Percentiles rank a stretch among this genome's conserved stretches.
These are phyloP conservation scores for Zoanthus solanderi DNA, from an alignment of 92 coral and sea anemone genomes.

Conservation along the genomic window DNA sequence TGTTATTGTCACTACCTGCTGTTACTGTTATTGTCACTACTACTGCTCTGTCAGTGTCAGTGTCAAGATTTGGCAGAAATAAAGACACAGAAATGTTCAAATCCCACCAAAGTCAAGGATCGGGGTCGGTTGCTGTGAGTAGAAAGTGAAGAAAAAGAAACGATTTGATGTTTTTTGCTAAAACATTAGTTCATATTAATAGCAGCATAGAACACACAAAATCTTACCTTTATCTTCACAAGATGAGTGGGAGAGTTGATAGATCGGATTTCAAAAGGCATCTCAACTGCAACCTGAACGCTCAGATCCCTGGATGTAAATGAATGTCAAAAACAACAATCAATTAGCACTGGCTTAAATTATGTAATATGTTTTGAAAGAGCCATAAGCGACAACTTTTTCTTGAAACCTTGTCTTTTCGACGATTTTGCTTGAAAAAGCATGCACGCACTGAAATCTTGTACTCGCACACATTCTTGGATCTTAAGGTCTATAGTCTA, in stretches of 20 bases:
- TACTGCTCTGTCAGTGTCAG: too few relatives aligned
- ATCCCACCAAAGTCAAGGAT: neutral
- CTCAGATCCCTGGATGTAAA: constrained; percentile 61
- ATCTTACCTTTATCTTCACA: constrained; percentile 77
- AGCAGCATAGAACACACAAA: neutral
- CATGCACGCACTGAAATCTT: too few relatives aligned
- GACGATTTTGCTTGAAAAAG: neutral
- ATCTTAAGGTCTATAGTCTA: too few relatives aligned
- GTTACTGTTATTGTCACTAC: neutral
- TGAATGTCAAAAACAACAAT: neutral
- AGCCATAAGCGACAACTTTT: too few relatives aligned
- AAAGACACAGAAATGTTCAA: neutral
- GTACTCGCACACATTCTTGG: too few relatives aligned
- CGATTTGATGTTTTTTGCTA: neutral
- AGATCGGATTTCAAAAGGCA: constrained; percentile 96
- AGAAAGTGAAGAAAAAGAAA: neutral
- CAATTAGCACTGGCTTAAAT: too few relatives aligned
- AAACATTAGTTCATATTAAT: neutral
- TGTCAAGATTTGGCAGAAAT: neutral
- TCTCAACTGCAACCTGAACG: constrained; percentile 91
- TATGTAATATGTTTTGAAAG: too few relatives aligned
- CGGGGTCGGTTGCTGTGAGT: too few relatives aligned
- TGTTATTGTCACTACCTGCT: too few relatives aligned
- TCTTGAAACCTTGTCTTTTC: too few relatives aligned
- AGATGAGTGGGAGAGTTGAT: constrained; percentile 84